phyloP scores from a whole-genome alignment of 2,113 vertebrate genomes.

The Elephas maximus region DNA sequence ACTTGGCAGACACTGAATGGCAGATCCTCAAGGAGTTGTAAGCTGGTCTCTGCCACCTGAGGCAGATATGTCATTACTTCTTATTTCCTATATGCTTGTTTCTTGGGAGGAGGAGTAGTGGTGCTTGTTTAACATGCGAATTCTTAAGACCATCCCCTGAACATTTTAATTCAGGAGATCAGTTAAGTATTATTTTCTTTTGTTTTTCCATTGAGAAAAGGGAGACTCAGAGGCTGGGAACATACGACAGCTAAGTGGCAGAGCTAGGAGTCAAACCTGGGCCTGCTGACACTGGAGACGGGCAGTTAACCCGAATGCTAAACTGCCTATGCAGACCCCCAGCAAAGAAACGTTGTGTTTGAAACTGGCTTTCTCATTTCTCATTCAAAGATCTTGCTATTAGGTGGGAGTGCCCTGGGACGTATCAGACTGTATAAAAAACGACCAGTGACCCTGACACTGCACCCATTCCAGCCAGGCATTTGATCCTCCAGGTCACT shows the following conservation, averaged over 20 bases:
- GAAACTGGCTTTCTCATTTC: neutral
- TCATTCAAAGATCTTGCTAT: neutral
- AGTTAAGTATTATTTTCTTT: neutral
- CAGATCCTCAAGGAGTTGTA: neutral
- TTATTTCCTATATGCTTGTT: neutral
- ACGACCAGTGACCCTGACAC: neutral
- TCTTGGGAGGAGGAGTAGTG: neutral
- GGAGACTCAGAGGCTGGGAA: neutral
- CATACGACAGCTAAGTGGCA: neutral
- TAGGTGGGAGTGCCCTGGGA: neutral
- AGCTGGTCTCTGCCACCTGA: neutral
- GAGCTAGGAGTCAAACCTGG: neutral
- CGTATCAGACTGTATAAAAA: neutral
- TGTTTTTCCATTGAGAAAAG: neutral
- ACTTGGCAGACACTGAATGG: neutral
- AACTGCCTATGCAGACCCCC: neutral
- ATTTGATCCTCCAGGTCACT: neutral
- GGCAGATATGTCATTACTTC: neutral
- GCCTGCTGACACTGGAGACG: neutral
- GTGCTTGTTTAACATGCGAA: neutral
- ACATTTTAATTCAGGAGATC: neutral
- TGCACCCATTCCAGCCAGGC: fast-evolving
- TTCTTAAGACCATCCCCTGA: neutral
- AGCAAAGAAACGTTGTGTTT: neutral
- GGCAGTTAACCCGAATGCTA: neutral